phyloP scores from a whole-genome alignment of 2,888 invertebrate genomes.

The Xylocampa areola region DNA sequence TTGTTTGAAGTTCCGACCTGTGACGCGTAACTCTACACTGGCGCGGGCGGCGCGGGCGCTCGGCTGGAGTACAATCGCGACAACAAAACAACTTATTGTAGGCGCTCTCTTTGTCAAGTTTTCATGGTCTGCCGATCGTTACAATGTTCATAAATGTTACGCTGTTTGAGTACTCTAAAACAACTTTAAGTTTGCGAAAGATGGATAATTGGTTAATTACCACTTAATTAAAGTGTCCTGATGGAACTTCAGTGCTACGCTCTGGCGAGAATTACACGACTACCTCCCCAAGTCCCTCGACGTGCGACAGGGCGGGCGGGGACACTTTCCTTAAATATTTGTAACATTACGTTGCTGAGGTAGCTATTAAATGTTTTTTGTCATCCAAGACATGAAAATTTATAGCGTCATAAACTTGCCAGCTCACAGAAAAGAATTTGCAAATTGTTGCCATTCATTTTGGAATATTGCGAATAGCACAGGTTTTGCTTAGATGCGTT shows the following conservation, averaged over 20 bases:
- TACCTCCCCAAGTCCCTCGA: background rate
- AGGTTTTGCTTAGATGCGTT: conserved; percentile 23
- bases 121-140: conserved; percentile 72
- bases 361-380: conserved; percentile 2
- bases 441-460: conserved; percentile 34
- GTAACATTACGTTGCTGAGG: conserved; percentile 3
- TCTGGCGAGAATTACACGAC: conserved; percentile 2
- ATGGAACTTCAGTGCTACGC: conserved; percentile 21
- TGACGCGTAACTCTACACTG: conserved; percentile 70
- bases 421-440: conserved; percentile 20
- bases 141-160: conserved; percentile 56
- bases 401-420: conserved; percentile 21
- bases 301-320: conserved; percentile 2
- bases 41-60: conserved; percentile 42
- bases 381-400: conserved; percentile 16
- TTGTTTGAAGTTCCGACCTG: conserved; percentile 67
- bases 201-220: conserved; percentile 23
- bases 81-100: conserved; percentile 67
- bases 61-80: conserved; percentile 51
- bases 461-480: conserved; percentile 27
- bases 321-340: conserved; percentile 28
- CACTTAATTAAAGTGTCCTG: conserved; percentile 23
- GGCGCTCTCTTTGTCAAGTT: conserved; percentile 68
- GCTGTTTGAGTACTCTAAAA: conserved; percentile 39
- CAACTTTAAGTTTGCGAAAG: conserved; percentile 12